Evolutionary conservation across 2,888 invertebrate species (phyloP).

Genomic region (Trachelus troglodyta): DNA sequence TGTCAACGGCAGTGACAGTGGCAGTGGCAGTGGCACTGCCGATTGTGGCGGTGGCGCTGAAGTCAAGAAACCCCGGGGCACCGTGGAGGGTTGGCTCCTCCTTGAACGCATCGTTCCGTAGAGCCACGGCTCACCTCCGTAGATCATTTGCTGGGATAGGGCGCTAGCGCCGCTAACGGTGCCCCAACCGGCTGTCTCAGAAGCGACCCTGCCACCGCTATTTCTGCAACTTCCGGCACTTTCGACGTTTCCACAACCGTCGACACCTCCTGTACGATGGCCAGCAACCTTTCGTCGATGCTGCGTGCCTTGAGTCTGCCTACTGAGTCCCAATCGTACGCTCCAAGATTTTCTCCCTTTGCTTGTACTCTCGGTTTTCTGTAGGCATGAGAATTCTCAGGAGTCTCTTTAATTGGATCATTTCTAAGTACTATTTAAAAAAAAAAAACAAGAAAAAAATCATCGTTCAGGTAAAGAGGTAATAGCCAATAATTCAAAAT

Average conservation of each 20-base stretch:
- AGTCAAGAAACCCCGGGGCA: constrained; percentile 66
- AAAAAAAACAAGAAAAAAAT: too few relatives aligned
- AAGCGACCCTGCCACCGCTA: constrained; percentile 67
- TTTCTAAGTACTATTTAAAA: too few relatives aligned
- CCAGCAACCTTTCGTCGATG: neutral
- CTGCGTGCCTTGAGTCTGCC: constrained; percentile 67
- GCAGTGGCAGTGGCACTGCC: constrained; percentile 43
- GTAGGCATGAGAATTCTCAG: constrained; percentile 25
- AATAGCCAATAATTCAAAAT: too few relatives aligned
- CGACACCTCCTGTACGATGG: constrained; percentile 46
- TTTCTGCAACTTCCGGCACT: constrained; percentile 46
- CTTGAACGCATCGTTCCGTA: constrained; percentile 78
- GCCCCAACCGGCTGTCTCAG: constrained; percentile 51
- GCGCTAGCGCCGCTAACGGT: constrained; percentile 76
- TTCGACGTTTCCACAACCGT: constrained; percentile 46
- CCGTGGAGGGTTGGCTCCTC: constrained; percentile 59
- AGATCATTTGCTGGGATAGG: constrained; percentile 86
- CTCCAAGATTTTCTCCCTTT: constrained; percentile 78
- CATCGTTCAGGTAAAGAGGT: too few relatives aligned
- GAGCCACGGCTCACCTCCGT: constrained; percentile 83
- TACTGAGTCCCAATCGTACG: constrained; percentile 74
- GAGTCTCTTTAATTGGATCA: too few relatives aligned
- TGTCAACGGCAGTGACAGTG: constrained; percentile 35
- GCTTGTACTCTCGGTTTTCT: constrained; percentile 66
- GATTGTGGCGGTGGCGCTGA: constrained; percentile 67